Conservation (phyloP, 2,113 vertebrate species). For the Oncorhynchus clarkii region DNA sequence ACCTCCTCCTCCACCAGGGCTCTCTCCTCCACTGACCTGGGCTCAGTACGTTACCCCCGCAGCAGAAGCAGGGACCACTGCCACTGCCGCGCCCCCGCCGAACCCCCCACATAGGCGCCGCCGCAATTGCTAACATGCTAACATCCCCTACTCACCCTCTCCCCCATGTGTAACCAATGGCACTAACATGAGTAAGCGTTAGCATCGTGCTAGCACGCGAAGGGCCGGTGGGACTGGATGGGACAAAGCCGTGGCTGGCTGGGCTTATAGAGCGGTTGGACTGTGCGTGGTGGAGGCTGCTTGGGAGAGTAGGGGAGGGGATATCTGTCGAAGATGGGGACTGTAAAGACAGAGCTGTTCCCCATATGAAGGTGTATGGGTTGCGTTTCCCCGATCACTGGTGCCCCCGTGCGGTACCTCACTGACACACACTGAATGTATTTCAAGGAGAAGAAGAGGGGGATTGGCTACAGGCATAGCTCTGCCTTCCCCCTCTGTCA, state of each 20-base stretch:
- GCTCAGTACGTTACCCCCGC: conserved; percentile 90
- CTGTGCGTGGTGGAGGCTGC: neutral
- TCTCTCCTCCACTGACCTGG: conserved; percentile 75
- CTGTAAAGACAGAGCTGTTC: conserved; percentile 20
- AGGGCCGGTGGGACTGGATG: conserved; percentile 15
- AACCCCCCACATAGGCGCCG: conserved; percentile 34
- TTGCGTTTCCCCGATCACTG: conserved; percentile 30
- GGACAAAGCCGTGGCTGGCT: conserved; percentile 29
- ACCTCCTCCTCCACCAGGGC: conserved; percentile 68
- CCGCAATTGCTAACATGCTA: conserved; percentile 51
- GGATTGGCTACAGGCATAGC: neutral
- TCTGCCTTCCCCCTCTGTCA: conserved; percentile 41
- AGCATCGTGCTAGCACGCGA: conserved; percentile 30
- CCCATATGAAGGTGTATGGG: conserved; percentile 35
- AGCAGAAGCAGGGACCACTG: conserved; percentile 64
- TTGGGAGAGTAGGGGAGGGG: neutral
- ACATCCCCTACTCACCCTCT: neutral
- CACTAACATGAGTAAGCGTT: conserved; percentile 25
- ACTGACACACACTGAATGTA: conserved; percentile 72
- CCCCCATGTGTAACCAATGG: conserved; percentile 32
- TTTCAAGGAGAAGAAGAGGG: conserved; percentile 37
- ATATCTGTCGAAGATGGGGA: conserved; percentile 7
- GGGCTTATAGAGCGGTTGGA: conserved; percentile 25
- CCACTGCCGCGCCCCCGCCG: conserved; percentile 26
- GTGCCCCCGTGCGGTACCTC: conserved; percentile 54